Evolutionary conservation across 64 coral and sea anemone species (phyloP).

Genomic region (Montipora efflorescens): DNA sequence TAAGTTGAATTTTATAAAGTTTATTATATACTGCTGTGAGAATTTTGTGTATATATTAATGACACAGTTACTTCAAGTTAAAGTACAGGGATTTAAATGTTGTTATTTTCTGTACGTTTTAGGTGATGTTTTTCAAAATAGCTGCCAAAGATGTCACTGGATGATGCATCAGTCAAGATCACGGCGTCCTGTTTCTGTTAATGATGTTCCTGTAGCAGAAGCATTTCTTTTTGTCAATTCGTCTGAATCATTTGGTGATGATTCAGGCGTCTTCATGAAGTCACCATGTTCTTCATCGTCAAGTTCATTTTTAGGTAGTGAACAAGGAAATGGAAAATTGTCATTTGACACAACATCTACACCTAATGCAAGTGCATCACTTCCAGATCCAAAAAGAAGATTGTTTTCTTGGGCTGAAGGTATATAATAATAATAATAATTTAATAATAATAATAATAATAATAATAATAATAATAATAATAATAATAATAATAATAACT

Average conservation of each 20-base stretch:
- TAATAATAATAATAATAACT: no score
- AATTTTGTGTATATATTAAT: no score
- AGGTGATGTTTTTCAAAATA: slow-evolving; percentile 2
- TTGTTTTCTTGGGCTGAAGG: background rate
- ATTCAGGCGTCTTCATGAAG: background rate
- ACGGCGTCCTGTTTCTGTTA: slow-evolving; percentile 8
- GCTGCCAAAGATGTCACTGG: background rate
- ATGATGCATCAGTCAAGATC: background rate
- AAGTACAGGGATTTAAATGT: no score
- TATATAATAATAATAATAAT: background rate
- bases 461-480: no score
- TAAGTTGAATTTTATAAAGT: no score
- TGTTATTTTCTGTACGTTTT: background rate
- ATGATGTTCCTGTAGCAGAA: slow-evolving; percentile 31
- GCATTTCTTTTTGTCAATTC: background rate
- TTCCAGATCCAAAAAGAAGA: background rate
- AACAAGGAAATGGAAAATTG: background rate
- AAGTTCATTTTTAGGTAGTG: slow-evolving; percentile 17
- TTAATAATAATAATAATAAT: no score
- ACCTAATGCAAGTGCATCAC: background rate
- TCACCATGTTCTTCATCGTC: background rate
- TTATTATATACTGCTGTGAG: no score
- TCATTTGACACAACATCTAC: background rate
- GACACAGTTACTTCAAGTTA: no score
- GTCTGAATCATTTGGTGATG: background rate